phyloP scores from a whole-genome alignment of 2,113 vertebrate genomes.

The Erythrolamprus reginae region DNA sequence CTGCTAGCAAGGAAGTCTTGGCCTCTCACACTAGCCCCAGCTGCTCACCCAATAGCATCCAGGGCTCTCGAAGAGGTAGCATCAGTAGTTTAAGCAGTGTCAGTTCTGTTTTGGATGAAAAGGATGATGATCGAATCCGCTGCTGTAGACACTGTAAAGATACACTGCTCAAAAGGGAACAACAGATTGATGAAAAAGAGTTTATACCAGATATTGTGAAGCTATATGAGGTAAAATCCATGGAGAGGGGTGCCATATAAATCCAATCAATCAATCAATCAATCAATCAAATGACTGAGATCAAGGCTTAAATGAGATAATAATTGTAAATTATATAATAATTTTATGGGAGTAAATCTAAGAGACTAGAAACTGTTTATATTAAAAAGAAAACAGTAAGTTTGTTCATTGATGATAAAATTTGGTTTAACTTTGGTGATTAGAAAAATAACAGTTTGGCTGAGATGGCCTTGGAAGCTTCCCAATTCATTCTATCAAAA shows the following conservation, averaged over 20 bases:
- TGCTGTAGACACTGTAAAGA: constrained; percentile 93
- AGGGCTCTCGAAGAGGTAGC: constrained; percentile 85
- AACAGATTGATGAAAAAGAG: constrained; percentile 89
- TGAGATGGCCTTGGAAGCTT: neutral
- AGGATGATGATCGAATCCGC: constrained; percentile 90
- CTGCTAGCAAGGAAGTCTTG: constrained; percentile 81
- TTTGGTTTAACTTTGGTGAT: neutral
- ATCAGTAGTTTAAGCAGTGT: constrained; percentile 89
- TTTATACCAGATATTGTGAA: constrained; percentile 82
- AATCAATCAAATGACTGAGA: neutral
- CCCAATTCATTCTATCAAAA: neutral
- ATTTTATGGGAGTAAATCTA: neutral
- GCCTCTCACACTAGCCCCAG: constrained; percentile 75
- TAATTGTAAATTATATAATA: too few species aligned
- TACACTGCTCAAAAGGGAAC: constrained; percentile 83
- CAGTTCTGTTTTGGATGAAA: constrained; percentile 90
- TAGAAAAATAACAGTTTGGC: neutral
- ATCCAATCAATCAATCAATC: too few species aligned
- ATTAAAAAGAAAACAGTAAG: neutral
- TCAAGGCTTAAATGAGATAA: neutral
- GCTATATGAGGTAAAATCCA: constrained; percentile 90
- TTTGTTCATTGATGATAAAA: neutral
- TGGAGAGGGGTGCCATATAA: too few species aligned
- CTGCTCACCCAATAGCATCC: constrained; percentile 73
- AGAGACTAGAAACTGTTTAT: neutral